A percentile compares a stretch with the other conserved stretches of the same genome.
Conservation (phyloP, 2,113 vertebrate genomes). For the Cyanoliseus patagonus region DNA sequence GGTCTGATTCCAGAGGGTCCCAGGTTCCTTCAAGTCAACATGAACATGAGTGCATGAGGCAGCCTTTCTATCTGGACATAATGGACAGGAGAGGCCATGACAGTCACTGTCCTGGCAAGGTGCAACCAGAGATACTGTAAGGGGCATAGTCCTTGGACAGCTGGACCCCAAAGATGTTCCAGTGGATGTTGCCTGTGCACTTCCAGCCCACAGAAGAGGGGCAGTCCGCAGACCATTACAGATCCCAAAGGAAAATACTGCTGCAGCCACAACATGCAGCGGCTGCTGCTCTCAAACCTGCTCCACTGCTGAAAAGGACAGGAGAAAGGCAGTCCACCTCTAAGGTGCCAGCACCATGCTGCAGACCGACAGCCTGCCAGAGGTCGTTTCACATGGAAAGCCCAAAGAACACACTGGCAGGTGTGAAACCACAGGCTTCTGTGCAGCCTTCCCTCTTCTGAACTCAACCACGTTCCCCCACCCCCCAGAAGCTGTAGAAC, state of each 20-base stretch:
- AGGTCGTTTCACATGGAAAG: background rate
- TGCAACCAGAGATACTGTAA: background rate
- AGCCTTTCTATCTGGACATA: background rate
- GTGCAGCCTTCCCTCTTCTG: background rate
- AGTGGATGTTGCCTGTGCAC: background rate
- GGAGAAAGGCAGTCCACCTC: background rate
- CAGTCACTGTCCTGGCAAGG: background rate
- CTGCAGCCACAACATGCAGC: background rate
- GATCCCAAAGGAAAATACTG: background rate
- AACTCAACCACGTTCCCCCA: rapidly evolving
- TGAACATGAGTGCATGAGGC: background rate
- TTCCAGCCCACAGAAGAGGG: background rate
- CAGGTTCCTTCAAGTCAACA: background rate
- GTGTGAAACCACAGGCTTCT: background rate
- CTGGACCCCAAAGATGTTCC: background rate
- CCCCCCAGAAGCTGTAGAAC: background rate
- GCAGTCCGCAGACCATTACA: background rate
- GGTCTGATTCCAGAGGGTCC: background rate
- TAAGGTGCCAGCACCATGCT: rapidly evolving
- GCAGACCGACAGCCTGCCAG: background rate
- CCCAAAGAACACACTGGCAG: background rate
- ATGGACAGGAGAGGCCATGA: rapidly evolving
- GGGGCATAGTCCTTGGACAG: background rate
- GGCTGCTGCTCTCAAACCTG: background rate
- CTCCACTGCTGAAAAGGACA: background rate